Base-by-base conservation (phyloP, 2,797 vertebrate genomes). In the Myotis daubentonii region DNA sequence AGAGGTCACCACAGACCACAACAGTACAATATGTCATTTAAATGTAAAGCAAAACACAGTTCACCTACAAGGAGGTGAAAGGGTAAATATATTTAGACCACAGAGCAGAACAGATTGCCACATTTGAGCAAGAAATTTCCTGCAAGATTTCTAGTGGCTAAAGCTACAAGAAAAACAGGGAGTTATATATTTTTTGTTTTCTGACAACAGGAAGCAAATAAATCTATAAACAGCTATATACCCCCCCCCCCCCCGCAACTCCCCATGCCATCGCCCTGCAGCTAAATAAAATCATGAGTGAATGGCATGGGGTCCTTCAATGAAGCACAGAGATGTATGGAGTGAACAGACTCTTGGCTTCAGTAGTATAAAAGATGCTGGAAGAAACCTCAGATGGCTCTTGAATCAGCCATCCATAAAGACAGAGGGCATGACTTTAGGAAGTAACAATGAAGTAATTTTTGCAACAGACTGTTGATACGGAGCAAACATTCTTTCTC, bases 181-280 rank as follows among this genome's bases (percentile, higher is more conserved):
- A 74, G n/a, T n/a, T 62, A 96, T 9, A 36, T 51, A 65, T 71
- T 95, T 96, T 85, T 93, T 13, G 81, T 89, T 95, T 93, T 93
- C 94, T 93, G 78, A 94, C 19, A 94, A 91, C 11, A 87, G 38
- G 72, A 93, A 90, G 41, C 68, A 94, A 91, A 89, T 55, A 85
- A 76, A 84, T 57, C 41, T 33, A 83, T 17, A n/a, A 71, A 30
- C 15, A 78, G 28, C 53, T 49, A 87, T 41, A 75, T 65, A 68
- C 60, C 36, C 4, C 36, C 51, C 41, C 2, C 9, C 0, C 3
- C 19, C 9, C 25, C 36, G 2, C 53, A 15, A 13, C 12, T 44
- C 51, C 51, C 6, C 38, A 15, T 9, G 5, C 78, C 5, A 12
- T 33, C 53, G 0, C 20, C 17, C 6, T 4, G n/a, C 5, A 71